Conservation (phyloP, 2,888 invertebrate genomes). For the Odontothrips loti region DNA sequence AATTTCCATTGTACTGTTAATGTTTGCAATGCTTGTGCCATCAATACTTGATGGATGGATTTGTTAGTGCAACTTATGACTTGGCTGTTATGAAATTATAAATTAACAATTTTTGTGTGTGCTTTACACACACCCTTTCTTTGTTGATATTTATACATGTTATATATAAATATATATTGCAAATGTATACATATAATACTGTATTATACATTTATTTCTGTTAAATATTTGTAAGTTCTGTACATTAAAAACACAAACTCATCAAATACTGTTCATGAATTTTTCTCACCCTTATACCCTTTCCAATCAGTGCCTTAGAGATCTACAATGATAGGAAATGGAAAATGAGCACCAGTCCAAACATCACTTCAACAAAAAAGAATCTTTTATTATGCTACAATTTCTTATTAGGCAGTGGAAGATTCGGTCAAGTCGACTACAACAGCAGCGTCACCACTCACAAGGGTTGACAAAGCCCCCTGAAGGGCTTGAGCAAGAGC, state of each 20-base stretch:
- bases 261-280: background rate
- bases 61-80: background rate
- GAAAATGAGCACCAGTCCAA: too few species aligned
- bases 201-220: background rate
- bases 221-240: slow-evolving; percentile 14
- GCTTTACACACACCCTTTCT: background rate
- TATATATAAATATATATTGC: background rate
- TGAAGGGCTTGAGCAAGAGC: too few species aligned
- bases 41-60: background rate
- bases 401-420: too few species aligned
- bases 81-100: background rate
- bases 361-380: too few species aligned
- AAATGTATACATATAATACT: background rate
- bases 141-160: background rate
- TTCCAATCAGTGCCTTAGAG: too few species aligned
- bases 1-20: background rate
- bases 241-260: background rate
- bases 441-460: too few species aligned
- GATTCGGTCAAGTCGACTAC: too few species aligned
- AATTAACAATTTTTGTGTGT: background rate
- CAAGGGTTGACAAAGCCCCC: too few species aligned
- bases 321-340: too few species aligned
- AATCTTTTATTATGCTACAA: too few species aligned
- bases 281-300: background rate
- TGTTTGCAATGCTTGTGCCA: background rate